Evolutionary conservation across 2,888 invertebrate genomes (phyloP).

Genomic region (Tillus elongatus): DNA sequence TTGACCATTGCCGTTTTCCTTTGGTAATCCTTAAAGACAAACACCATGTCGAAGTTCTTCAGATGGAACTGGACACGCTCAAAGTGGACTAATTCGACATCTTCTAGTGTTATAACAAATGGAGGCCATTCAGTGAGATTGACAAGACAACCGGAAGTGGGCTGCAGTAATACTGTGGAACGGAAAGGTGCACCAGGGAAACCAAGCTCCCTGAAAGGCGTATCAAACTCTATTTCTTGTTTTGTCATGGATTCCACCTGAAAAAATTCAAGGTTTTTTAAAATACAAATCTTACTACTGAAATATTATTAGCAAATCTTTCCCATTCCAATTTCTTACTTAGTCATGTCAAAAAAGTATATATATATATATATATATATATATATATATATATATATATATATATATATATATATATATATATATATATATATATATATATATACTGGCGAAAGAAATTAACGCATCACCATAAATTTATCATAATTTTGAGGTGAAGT

Average conservation of each 20-base stretch:
- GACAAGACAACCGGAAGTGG: slow-evolving; percentile 95
- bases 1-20: slow-evolving; percentile 94
- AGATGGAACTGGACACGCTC: slow-evolving; percentile 97
- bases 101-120: slow-evolving; percentile 95
- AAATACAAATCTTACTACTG: too few species aligned
- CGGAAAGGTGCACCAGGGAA: slow-evolving; percentile 97
- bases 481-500: too few species aligned
- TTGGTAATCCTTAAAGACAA: slow-evolving; percentile 96
- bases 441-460: too few species aligned
- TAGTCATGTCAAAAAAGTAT: too few species aligned
- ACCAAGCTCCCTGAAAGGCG: slow-evolving; percentile 94
- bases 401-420: too few species aligned
- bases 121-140: slow-evolving; percentile 99
- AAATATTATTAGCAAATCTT: too few species aligned
- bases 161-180: slow-evolving; percentile 91
- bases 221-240: slow-evolving; percentile 96
- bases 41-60: slow-evolving; percentile 99
- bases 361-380: too few species aligned
- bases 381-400: too few species aligned
- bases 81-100: slow-evolving; percentile 96
- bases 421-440: too few species aligned
- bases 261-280: too few species aligned
- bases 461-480: too few species aligned
- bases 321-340: too few species aligned
- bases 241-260: slow-evolving; percentile 87